Evolutionary conservation across 2,888 invertebrate species (phyloP), one percentile per base, ranked within the genome.

Genomic region (Ischnura elegans): DNA sequence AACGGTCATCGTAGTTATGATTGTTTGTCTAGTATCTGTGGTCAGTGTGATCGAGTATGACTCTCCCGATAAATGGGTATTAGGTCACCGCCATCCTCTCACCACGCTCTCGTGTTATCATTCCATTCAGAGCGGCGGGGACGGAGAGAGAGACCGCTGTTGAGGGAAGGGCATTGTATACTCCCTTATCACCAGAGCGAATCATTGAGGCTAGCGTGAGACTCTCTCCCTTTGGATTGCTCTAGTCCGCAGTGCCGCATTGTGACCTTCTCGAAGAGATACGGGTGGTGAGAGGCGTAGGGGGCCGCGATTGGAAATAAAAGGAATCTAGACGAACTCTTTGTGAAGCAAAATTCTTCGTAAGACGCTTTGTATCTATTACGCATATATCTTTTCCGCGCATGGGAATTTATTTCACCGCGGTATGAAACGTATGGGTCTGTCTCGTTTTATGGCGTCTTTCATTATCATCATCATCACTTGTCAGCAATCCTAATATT

Each of bases 381-480:
- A 25, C n/a, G n/a, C n/a, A n/a, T n/a, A n/a, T n/a, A n/a, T n/a
- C n/a, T n/a, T n/a, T n/a, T n/a, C n/a, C n/a, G n/a, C n/a, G 36
- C 61, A 45, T n/a, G 90, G 55, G 61, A 90, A 66, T 66, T 66
- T 66, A 90, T 90, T 90, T 90, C n/a, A n/a, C 61, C 90, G 61
- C 55, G 8, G 61, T n/a, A 43, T 25, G 43, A 90, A 43, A 90
- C 90, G 66, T 66, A 90, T 61, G 42, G 90, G 61, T 5, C 16
- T 13, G 21, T 42, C 43, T 55, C 61, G 42, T 61, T 29, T 76
- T 36, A 76, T 36, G n/a, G n/a, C n/a, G n/a, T n/a, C n/a, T n/a
- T n/a, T n/a, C n/a, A n/a, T n/a, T n/a, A n/a, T n/a, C n/a, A n/a
- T n/a, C n/a, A n/a, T n/a, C n/a, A n/a, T n/a, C n/a, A n/a, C n/a